A percentile compares a stretch with the other conserved stretches of the same genome.
Conservation (phyloP, 1,140 invertebrate genomes). For the Heliconius nattereri region DNA sequence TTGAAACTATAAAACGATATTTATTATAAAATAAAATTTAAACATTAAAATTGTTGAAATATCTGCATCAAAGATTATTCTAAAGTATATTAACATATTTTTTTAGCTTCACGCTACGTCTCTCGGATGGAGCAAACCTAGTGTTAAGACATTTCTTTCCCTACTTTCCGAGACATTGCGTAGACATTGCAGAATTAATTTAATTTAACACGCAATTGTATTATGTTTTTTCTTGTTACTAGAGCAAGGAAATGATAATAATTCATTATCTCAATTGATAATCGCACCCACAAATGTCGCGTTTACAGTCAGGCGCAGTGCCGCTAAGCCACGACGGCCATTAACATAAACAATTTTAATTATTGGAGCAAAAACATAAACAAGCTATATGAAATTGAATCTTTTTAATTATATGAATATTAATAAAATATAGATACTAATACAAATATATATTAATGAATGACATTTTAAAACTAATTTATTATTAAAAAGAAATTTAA, state of each 20-base stretch:
- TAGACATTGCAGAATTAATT: too few relatives aligned
- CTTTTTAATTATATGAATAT: neutral
- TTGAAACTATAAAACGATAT: neutral
- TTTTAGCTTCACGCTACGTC: too few relatives aligned
- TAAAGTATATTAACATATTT: neutral
- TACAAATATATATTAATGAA: neutral
- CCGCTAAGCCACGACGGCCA: too few relatives aligned
- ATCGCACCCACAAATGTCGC: too few relatives aligned
- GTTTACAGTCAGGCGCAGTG: too few relatives aligned
- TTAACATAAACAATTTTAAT: neutral
- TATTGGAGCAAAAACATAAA: neutral
- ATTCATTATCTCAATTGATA: too few relatives aligned
- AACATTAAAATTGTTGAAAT: neutral
- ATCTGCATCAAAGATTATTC: neutral
- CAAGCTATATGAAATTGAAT: neutral
- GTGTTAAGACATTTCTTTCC: too few relatives aligned
- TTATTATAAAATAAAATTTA: neutral
- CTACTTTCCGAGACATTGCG: too few relatives aligned
- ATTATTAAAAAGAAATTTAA: neutral
- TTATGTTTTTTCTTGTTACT: too few relatives aligned
- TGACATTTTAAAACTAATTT: neutral
- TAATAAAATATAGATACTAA: constrained; percentile 1
- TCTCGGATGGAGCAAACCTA: too few relatives aligned
- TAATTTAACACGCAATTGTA: too few relatives aligned
- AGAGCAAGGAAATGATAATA: too few relatives aligned